These are phyloP conservation scores for Bugulina stolonifera DNA, from an alignment of 2,888 invertebrate genomes.

Conservation along the genomic window DNA sequence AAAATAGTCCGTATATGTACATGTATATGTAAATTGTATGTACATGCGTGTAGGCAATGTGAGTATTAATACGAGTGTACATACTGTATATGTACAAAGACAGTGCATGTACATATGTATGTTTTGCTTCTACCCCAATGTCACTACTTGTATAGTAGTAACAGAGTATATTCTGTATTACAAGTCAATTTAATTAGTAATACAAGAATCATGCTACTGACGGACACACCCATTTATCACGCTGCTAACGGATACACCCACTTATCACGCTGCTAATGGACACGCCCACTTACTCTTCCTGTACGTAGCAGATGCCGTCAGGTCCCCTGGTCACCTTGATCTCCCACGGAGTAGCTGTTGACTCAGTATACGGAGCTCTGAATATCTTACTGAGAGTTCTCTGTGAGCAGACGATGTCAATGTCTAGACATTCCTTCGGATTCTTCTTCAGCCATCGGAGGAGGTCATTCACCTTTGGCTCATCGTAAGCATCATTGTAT, in stretches of 20 bases:
- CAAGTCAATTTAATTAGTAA: no score
- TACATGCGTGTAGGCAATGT: background rate
- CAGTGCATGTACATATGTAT: no score
- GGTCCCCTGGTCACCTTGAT: conserved; percentile 18
- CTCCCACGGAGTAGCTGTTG: conserved; percentile 18
- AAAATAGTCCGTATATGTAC: background rate
- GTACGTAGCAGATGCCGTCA: conserved; percentile 11
- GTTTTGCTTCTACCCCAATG: no score
- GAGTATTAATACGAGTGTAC: background rate
- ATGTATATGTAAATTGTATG: background rate
- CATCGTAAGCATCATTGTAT: conserved; percentile 14
- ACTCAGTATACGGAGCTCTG: background rate
- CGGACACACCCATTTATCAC: no score
- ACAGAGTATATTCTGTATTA: no score
- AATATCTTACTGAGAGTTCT: background rate
- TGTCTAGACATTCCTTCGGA: background rate
- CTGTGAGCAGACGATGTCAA: conserved; percentile 20
- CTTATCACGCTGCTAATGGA: no score
- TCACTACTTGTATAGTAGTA: no score
- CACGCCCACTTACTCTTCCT: conserved; percentile 22
- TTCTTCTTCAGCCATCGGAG: background rate
- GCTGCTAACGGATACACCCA: no score
- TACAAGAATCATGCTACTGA: no score
- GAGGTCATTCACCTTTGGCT: background rate
- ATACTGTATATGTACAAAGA: no score